Evolutionary conservation across 1,140 invertebrate genomes (phyloP).

Genomic region (Wiebesia pumilae): DNA sequence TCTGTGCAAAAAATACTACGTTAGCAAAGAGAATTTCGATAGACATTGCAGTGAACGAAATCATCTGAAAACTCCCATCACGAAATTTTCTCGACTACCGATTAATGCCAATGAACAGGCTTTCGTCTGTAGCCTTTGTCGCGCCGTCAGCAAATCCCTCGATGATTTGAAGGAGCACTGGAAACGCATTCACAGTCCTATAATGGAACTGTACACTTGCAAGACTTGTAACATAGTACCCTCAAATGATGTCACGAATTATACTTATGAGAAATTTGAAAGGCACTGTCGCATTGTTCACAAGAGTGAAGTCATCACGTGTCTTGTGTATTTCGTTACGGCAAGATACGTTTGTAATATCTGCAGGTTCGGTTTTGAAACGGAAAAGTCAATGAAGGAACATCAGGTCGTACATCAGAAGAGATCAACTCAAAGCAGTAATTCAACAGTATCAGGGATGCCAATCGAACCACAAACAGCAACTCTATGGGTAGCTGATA

Average conservation of each 20-base stretch:
- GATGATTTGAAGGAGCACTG: slow-evolving; percentile 61
- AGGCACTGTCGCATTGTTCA: slow-evolving; percentile 54
- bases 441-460: neutral
- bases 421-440: neutral
- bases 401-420: slow-evolving; percentile 49
- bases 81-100: slow-evolving; percentile 51
- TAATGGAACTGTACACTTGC: slow-evolving; percentile 55
- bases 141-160: slow-evolving; percentile 31
- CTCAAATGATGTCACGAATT: slow-evolving; percentile 33
- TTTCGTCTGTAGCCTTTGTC: slow-evolving; percentile 61
- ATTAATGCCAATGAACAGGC: slow-evolving; percentile 35
- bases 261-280: slow-evolving; percentile 49
- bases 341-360: slow-evolving; percentile 54
- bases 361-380: slow-evolving; percentile 59
- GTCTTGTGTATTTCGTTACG: slow-evolving; percentile 53
- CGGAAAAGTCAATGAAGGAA: slow-evolving; percentile 42
- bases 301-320: slow-evolving; percentile 45
- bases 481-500: slow-evolving; percentile 42
- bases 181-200: slow-evolving; percentile 52
- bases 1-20: slow-evolving; percentile 56
- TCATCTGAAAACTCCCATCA: slow-evolving; percentile 49
- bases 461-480: neutral
- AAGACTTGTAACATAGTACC: slow-evolving; percentile 37
- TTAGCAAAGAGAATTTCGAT: slow-evolving; percentile 54
- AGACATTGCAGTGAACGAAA: slow-evolving; percentile 52